phyloP scores from a whole-genome alignment of 2,797 vertebrate genomes.

The Sebastes umbrosus region DNA sequence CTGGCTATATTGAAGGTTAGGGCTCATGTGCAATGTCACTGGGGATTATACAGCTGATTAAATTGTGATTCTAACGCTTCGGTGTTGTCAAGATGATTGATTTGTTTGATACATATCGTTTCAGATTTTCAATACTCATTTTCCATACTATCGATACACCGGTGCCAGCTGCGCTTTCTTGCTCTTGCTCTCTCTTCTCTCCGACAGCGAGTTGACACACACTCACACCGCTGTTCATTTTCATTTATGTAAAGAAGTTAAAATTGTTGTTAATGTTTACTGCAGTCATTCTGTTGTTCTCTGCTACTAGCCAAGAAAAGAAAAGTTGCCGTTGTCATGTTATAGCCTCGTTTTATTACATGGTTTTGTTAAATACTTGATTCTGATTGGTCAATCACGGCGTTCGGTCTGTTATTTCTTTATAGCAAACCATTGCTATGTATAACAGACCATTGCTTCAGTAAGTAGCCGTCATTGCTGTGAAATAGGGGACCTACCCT shows the following conservation, averaged over 20 bases:
- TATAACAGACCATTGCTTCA: neutral
- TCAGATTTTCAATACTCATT: neutral
- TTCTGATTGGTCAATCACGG: neutral
- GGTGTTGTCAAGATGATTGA: neutral
- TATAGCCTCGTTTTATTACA: neutral
- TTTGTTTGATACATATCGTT: neutral
- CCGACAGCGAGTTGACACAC: neutral
- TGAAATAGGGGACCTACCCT: no score
- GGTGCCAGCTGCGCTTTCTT: neutral
- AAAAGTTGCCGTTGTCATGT: neutral
- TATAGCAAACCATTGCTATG: neutral
- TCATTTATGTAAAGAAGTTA: neutral
- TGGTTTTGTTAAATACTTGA: no score
- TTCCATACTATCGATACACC: neutral
- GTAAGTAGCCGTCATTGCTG: neutral
- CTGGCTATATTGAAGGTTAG: neutral
- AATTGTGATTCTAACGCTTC: neutral
- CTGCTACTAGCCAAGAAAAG: neutral
- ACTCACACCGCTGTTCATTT: neutral
- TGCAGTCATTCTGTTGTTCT: neutral
- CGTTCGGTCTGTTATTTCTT: neutral
- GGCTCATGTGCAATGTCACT: neutral
- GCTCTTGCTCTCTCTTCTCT: neutral
- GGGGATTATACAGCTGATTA: neutral
- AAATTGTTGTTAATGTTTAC: neutral